Percentiles rank a stretch among this genome's conserved stretches.
Conservation (phyloP, 2,888 invertebrate genomes). For the Oscheius sp. region DNA sequence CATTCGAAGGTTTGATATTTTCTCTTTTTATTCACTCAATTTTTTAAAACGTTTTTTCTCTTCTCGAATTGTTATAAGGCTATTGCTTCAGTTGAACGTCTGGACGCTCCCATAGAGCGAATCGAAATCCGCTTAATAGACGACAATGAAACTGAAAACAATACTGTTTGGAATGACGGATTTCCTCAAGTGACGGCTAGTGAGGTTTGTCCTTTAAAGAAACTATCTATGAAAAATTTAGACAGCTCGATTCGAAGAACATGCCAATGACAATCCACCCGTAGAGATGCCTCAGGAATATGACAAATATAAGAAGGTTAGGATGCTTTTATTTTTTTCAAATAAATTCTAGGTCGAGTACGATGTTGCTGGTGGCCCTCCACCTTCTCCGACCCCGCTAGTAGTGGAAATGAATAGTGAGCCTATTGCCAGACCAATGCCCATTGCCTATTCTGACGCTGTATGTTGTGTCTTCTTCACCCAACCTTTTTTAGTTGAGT, state of each 20-base stretch:
- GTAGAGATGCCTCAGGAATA: conserved; percentile 4
- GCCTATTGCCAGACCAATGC: not conserved
- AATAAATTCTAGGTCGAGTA: conserved; percentile 22
- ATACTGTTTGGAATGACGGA: conserved; percentile 16
- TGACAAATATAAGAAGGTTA: conserved; percentile 26
- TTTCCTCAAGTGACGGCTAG: conserved; percentile 13
- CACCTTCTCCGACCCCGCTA: not conserved
- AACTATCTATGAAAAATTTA: not conserved
- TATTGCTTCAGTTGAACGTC: conserved; percentile 44
- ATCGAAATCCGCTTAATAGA: conserved; percentile 61
- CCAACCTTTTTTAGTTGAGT: not conserved
- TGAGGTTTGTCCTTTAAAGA: not conserved
- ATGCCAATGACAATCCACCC: conserved; percentile 4
- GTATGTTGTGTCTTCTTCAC: not conserved
- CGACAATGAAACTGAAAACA: conserved; percentile 40
- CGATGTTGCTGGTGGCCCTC: not conserved
- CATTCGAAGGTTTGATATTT: conserved; percentile 9
- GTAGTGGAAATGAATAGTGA: conserved; percentile 9
- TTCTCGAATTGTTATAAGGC: not conserved
- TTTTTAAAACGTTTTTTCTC: not conserved
- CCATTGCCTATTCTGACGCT: not conserved
- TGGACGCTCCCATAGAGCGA: conserved; percentile 54
- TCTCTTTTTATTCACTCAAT: not conserved
- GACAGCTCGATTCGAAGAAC: conserved; percentile 14
- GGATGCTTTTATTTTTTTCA: too few relatives aligned